Percentiles rank a stretch among this genome's conserved stretches.
Evolutionary conservation across 2,888 invertebrate genomes (phyloP).

Genomic region (Sesia apiformis): DNA sequence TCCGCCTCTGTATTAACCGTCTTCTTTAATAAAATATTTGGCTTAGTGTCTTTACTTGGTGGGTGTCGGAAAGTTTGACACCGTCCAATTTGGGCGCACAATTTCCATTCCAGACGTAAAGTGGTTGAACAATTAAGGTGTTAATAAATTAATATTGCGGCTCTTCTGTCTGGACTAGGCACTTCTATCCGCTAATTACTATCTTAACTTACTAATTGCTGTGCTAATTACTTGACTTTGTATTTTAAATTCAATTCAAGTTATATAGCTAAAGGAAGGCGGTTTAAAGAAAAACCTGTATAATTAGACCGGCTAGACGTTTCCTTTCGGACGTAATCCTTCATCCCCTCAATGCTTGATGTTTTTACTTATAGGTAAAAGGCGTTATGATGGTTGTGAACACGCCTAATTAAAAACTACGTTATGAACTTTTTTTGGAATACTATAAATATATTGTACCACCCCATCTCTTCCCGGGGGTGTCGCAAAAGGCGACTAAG

Average conservation of each 20-base stretch:
- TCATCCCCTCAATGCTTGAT: too few species aligned
- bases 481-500: too few species aligned
- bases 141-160: conserved; percentile 33
- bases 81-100: conserved; percentile 1
- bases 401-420: too few species aligned
- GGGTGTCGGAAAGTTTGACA: conserved; percentile 7
- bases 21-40: conserved; percentile 55
- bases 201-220: conserved; percentile 19
- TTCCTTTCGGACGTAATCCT: too few species aligned
- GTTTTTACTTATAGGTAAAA: too few species aligned
- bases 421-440: too few species aligned
- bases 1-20: conserved; percentile 57
- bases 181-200: conserved; percentile 22
- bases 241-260: conserved; percentile 18
- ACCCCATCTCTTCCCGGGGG: too few species aligned
- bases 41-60: conserved; percentile 7
- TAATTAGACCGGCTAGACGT: neutral
- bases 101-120: conserved; percentile 4
- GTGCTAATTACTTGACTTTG: conserved; percentile 24
- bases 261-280: neutral
- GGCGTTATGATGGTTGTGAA: too few species aligned
- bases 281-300: neutral
- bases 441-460: too few species aligned
- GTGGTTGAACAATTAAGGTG: conserved; percentile 22
- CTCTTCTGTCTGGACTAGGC: conserved; percentile 22